Conservation (phyloP, 1,140 invertebrate genomes). For the Hesperophylax magnus region DNA sequence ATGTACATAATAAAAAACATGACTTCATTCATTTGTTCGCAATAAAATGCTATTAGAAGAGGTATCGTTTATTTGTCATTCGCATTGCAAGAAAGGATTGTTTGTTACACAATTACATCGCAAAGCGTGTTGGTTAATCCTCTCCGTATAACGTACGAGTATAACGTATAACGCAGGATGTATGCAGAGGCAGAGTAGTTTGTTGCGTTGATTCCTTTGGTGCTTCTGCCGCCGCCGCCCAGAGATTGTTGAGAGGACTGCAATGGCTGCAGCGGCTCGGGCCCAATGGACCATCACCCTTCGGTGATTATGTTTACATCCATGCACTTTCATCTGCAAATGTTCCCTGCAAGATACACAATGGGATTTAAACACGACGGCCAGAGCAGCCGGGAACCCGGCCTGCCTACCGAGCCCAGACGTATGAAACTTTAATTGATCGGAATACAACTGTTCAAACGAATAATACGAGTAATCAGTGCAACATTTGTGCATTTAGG, state of each 20-base stretch:
- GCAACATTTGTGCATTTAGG: neutral
- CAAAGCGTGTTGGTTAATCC: too few relatives aligned
- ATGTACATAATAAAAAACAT: too few relatives aligned
- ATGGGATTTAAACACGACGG: slow-evolving; percentile 24
- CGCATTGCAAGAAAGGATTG: too few relatives aligned
- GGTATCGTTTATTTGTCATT: too few relatives aligned
- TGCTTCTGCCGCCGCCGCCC: neutral
- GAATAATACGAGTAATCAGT: neutral
- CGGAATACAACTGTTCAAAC: neutral
- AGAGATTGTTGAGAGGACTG: neutral
- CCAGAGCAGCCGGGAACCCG: neutral
- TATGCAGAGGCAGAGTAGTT: too few relatives aligned
- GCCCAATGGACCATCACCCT: slow-evolving; percentile 10
- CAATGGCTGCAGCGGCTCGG: neutral
- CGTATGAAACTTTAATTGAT: slow-evolving; percentile 1
- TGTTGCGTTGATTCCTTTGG: neutral
- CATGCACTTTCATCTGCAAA: slow-evolving; percentile 31
- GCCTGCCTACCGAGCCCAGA: neutral
- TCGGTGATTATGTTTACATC: slow-evolving; percentile 36
- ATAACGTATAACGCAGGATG: too few relatives aligned
- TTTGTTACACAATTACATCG: too few relatives aligned
- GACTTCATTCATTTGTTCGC: too few relatives aligned
- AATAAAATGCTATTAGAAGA: too few relatives aligned
- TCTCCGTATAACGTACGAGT: too few relatives aligned
- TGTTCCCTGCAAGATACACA: slow-evolving; percentile 20